Percentiles rank a stretch among this genome's conserved stretches.
Conservation (phyloP, 2,888 invertebrate genomes). For the Acanthosepion pharaonis region DNA sequence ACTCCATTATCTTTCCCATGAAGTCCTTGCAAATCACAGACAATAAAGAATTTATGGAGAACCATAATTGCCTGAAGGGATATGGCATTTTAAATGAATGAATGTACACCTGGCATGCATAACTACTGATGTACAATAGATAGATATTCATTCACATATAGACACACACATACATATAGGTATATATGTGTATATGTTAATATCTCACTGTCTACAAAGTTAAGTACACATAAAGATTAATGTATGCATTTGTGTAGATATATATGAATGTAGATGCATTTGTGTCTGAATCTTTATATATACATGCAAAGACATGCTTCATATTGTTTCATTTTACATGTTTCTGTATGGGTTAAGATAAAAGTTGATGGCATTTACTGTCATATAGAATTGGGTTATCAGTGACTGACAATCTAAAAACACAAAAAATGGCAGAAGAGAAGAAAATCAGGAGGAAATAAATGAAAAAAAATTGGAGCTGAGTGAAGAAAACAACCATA, state of each 20-base stretch:
- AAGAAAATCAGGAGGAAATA: not conserved
- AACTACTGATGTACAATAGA: no score
- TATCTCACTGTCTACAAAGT: not conserved
- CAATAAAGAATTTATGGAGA: no score
- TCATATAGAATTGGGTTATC: not conserved
- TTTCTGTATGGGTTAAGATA: not conserved
- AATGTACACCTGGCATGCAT: no score
- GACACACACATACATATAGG: not conserved
- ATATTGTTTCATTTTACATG: no score
- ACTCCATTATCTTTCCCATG: no score
- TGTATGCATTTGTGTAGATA: not conserved
- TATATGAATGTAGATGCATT: not conserved
- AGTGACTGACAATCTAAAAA: not conserved
- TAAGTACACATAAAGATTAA: not conserved
- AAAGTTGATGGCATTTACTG: slow-evolving; percentile 33
- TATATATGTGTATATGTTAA: not conserved
- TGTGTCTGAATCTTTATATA: not conserved
- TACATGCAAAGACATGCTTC: no score
- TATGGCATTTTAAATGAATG: no score
- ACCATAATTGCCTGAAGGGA: no score
- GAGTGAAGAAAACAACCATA: not conserved
- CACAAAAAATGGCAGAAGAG: not conserved
- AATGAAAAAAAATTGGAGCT: not conserved
- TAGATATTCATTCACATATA: not conserved
- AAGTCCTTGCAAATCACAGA: no score